phyloP scores from a whole-genome alignment of 2,113 vertebrate genomes.

The Thryonomys swinderianus region DNA sequence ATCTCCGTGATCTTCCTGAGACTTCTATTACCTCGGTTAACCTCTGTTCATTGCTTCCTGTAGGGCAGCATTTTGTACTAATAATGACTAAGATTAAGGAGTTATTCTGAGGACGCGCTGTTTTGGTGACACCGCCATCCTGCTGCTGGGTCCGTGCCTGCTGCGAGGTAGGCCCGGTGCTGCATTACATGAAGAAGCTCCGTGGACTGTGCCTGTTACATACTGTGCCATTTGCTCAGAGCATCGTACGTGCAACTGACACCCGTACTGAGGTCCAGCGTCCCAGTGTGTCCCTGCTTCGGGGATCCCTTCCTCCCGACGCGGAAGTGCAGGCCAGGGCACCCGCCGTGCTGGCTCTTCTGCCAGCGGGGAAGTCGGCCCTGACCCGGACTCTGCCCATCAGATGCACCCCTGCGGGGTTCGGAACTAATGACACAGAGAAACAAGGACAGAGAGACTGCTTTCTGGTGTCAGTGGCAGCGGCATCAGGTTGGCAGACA shows the following conservation, averaged over 20 bases:
- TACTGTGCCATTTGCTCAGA: not conserved
- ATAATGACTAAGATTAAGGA: not conserved
- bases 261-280: not conserved
- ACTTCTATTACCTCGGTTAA: not conserved
- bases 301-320: not conserved
- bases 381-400: conserved; percentile 64
- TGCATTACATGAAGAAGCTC: too few relatives aligned
- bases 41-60: not conserved
- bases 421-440: conserved; percentile 77
- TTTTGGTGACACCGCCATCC: not conserved
- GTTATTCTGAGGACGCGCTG: not conserved
- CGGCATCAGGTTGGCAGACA: conserved; percentile 62
- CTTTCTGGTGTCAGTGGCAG: conserved; percentile 61
- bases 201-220: not conserved
- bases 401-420: conserved; percentile 71
- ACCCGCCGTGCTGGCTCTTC: not conserved
- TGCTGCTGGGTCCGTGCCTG: not conserved
- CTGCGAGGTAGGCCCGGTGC: not conserved
- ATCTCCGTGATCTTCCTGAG: not conserved
- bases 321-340: conserved; percentile 16
- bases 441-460: conserved; percentile 64
- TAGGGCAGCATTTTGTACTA: not conserved
- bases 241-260: not conserved
- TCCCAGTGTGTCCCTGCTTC: not conserved
- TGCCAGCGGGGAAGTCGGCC: conserved; percentile 52